phyloP scores from a whole-genome alignment of 2,113 vertebrate species.

The Anthoscopus minutus region DNA sequence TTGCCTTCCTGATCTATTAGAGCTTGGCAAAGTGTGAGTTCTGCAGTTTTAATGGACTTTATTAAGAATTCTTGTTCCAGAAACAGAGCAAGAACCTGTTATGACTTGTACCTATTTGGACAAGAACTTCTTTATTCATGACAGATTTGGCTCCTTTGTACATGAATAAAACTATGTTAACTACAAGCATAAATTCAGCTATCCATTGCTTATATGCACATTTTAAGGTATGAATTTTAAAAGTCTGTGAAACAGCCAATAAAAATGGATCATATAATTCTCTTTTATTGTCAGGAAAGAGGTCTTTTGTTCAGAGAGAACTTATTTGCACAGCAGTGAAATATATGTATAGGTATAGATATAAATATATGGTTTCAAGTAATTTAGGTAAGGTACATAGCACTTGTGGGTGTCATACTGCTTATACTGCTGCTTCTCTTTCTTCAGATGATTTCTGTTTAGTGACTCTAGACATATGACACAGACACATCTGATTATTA shows the following conservation, averaged over 20 bases:
- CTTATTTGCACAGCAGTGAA: not conserved
- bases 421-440: not conserved
- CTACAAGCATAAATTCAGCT: not conserved
- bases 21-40: not conserved
- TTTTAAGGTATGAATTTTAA: not conserved
- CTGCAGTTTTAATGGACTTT: constrained; percentile 22
- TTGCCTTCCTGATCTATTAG: constrained; percentile 2
- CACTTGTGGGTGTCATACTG: not conserved
- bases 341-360: not conserved
- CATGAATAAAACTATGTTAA: not conserved
- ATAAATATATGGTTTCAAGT: not conserved
- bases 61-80: not conserved
- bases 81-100: not conserved
- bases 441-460: not conserved
- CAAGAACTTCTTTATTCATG: not conserved
- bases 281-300: not conserved
- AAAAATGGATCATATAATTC: not conserved
- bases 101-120: not conserved
- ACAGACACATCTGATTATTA: not conserved
- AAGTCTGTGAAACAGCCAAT: not conserved
- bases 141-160: not conserved
- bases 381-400: not conserved
- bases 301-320: not conserved
- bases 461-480: not conserved
- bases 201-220: not conserved